Evolutionary conservation across 2,888 invertebrate genomes (phyloP), one percentile per base, ranked within the genome.

Genomic region (Halictus quadricinctus): DNA sequence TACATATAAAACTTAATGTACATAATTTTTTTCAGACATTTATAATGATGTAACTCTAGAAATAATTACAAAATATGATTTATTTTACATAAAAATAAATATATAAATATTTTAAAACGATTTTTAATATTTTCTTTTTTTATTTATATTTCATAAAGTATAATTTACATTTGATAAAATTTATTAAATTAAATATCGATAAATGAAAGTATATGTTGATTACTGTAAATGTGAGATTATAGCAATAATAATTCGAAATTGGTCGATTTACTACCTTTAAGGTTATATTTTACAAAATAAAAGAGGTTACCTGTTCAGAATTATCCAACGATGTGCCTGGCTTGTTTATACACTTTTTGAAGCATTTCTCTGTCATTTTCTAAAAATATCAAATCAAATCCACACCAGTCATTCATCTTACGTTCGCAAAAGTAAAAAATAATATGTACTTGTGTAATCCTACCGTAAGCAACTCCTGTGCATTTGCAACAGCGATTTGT

Each of bases 281-380:
- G 84, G 84, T 88, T 89, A 90, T 60, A 75, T 83, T 81, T 18
- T 41, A 46, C 41, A 50, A 58, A 75, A 25, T 50, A 12, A 41
- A 41, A 77, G 76, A 74, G 90, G 90, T 94, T 94, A 97, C 97
- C 95, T 97, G 96, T 96, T 98, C 98, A 0, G 98, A 97, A 93
- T 96, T 97, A 94, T 98, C 98, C 89, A 99, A 94, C 2, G 98
- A 97, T 18, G 97, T 97, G 36, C 99, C 99, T 46, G 99, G 99
- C 94, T 98, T 99, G 78, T 95, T 95, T 91, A 99, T 96, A 95
- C 99, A 99, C 94, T 99, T 99, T 94, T 97, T 98, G 95, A 99
- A 99, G 95, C 99, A 99, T 95, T 99, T 99, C 93, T 99, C 98
- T 72, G 98, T 98, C 97, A 99, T 98, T 97, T 98, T 99, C 96